Percentiles rank a stretch among this genome's conserved stretches.
phyloP scores from a whole-genome alignment of 2,113 vertebrate genomes.

The Myiagra hebetior region DNA sequence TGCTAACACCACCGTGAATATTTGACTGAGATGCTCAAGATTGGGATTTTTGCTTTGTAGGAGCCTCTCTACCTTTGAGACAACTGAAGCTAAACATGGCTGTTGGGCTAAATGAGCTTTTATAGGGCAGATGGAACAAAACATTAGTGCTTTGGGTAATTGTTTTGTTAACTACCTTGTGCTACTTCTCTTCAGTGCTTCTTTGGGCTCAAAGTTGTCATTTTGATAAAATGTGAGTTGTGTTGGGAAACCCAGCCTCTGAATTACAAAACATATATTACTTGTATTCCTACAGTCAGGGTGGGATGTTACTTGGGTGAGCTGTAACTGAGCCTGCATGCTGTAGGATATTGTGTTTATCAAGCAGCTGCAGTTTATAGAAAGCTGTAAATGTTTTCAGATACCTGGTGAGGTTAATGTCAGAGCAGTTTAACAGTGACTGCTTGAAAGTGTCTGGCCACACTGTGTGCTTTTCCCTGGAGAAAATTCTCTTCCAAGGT shows the following conservation, averaged over 20 bases:
- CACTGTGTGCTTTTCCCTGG: not conserved
- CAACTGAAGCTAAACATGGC: not conserved
- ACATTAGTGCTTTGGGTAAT: not conserved
- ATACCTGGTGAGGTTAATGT: not conserved
- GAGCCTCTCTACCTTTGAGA: not conserved
- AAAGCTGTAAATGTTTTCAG: not conserved
- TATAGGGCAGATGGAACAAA: not conserved
- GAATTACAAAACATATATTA: not conserved
- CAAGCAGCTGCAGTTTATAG: not conserved
- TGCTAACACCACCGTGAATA: not conserved
- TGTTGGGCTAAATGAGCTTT: not conserved
- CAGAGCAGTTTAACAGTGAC: not conserved
- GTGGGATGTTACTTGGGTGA: not conserved
- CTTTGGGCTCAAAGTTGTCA: not conserved
- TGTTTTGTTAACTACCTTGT: not conserved
- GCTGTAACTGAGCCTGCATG: accelerated
- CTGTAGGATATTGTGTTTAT: not conserved
- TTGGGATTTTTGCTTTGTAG: not conserved
- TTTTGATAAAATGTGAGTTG: not conserved
- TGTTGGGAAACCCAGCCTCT: not conserved
- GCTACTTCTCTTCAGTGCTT: not conserved
- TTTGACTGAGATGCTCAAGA: not conserved
- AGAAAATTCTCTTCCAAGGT: not conserved
- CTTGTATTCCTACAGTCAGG: not conserved
- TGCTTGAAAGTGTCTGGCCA: not conserved